Evolutionary conservation across 1,140 invertebrate species (phyloP).

Genomic region (Cydia pomonella): DNA sequence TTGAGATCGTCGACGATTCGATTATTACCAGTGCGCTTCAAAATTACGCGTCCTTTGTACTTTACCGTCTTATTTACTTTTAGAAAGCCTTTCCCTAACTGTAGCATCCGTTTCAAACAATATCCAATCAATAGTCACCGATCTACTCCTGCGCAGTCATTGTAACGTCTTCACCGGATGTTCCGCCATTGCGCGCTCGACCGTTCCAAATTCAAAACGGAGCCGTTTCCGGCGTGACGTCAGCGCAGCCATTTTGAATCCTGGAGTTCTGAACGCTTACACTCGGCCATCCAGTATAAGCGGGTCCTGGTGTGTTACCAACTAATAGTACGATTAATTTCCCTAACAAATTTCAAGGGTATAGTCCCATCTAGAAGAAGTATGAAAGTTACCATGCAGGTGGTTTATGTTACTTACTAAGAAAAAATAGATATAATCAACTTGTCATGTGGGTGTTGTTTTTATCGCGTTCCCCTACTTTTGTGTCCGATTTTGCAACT

Average conservation of each 20-base stretch:
- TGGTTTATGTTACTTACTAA: too few relatives aligned
- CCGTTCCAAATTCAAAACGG: conserved; percentile 79
- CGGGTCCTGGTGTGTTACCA: not conserved
- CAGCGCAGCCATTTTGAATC: conserved; percentile 74
- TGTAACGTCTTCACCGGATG: conserved; percentile 79
- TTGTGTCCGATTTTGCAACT: too few relatives aligned
- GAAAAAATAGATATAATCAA: too few relatives aligned
- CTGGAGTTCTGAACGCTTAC: conserved; percentile 45
- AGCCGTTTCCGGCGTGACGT: conserved; percentile 77
- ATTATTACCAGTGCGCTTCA: not conserved
- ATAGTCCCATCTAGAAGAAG: too few relatives aligned
- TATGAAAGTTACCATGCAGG: too few relatives aligned
- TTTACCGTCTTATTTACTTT: conserved; percentile 57
- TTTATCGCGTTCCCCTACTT: too few relatives aligned
- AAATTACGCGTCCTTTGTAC: not conserved
- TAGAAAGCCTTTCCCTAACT: conserved; percentile 51
- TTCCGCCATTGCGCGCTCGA: conserved; percentile 78
- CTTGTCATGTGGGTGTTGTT: too few relatives aligned
- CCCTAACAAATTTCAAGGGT: too few relatives aligned
- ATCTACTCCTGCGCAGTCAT: conserved; percentile 63
- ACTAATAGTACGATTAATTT: not conserved
- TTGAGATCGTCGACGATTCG: too few relatives aligned
- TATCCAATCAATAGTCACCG: conserved; percentile 35
- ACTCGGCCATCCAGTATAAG: not conserved
- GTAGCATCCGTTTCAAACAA: conserved; percentile 43